A percentile compares a stretch with the other conserved stretches of the same genome.
phyloP scores from a whole-genome alignment of 2,888 invertebrate species.

The Anaspis maculata region DNA sequence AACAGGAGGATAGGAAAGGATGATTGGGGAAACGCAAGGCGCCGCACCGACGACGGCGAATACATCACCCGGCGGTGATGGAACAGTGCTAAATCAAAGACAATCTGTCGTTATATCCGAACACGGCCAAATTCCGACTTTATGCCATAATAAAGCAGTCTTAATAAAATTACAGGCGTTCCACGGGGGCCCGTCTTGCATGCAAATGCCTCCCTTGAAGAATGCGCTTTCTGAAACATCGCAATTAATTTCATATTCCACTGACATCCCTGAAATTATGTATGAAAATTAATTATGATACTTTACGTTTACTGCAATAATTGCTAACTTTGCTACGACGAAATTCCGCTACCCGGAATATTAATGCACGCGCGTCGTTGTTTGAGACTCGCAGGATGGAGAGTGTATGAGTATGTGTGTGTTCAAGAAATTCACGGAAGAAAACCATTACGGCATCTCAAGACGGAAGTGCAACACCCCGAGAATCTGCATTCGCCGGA shows the following conservation, averaged over 20 bases:
- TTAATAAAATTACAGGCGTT: conserved; percentile 33
- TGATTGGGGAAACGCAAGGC: too few relatives aligned
- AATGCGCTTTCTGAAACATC: conserved; percentile 23
- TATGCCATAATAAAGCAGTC: conserved; percentile 28
- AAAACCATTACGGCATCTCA: neutral
- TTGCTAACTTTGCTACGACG: conserved; percentile 2
- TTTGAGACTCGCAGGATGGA: too few relatives aligned
- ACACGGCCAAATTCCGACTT: too few relatives aligned
- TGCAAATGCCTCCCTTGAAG: conserved; percentile 31
- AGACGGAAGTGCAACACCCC: neutral
- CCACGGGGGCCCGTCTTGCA: conserved; percentile 28
- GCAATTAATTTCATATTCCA: conserved; percentile 32
- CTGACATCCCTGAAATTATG: conserved; percentile 28
- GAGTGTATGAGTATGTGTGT: neutral
- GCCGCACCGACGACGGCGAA: too few relatives aligned
- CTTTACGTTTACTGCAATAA: conserved; percentile 20
- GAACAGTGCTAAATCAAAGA: too few relatives aligned
- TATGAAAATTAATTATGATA: conserved; percentile 29
- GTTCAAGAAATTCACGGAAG: neutral
- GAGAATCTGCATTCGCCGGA: conserved; percentile 1
- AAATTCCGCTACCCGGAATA: neutral
- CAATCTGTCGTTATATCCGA: too few relatives aligned
- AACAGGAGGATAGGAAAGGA: too few relatives aligned
- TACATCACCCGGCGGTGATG: too few relatives aligned
- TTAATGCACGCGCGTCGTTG: neutral